Base-by-base conservation (phyloP, 2,113 vertebrate genomes). In the Heterotilapia buettikoferi region DNA sequence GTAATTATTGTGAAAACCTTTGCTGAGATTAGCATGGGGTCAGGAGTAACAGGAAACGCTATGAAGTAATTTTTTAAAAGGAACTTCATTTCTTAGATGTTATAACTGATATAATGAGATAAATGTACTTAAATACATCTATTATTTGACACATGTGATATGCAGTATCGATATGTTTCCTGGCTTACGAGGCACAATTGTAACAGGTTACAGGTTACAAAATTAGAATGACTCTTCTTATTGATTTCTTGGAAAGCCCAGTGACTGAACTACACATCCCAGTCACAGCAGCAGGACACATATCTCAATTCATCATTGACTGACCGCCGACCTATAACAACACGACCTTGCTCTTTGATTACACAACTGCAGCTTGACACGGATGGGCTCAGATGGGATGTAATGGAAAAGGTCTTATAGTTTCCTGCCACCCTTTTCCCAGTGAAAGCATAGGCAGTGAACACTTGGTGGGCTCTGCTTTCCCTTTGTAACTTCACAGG, bases 331-430 rank as follows among this genome's bases (percentile, higher is more conserved):
- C 88, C 87, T 73, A 71, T 53, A 81, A 83, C 82, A 76, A 52
- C 66, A 16, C 8, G 66, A 93, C 93, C 90, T 92, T 93, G 91
- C 80, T 88, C 85, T 84, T 57, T 45, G 45, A 63, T 93, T 93
- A 92, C 36, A 86, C 90, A 92, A 91, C 73, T 33, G 3, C 7
- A 9, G 76, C 52, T 76, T 4, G 21, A 71, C 86, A 45, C 31
- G 2, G 76, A 73, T 19, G 50, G 78, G 83, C 80, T 82, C 79
- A 68, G 80, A 63, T 33, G 31, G 63, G 80, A 56, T 84, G 92
- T 88, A 11, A 93, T 93, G 94, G 92, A 94, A 94, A 94, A 57
- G 84, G 80, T 91, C 80, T 87, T 36, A 50, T 57, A 9, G 9
- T 90, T 93, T 89, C 71, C 85, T 80, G 79, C 68, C 12, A 19